Conservation (phyloP, 2,888 invertebrate genomes). For the Euplagia quadripunctaria region DNA sequence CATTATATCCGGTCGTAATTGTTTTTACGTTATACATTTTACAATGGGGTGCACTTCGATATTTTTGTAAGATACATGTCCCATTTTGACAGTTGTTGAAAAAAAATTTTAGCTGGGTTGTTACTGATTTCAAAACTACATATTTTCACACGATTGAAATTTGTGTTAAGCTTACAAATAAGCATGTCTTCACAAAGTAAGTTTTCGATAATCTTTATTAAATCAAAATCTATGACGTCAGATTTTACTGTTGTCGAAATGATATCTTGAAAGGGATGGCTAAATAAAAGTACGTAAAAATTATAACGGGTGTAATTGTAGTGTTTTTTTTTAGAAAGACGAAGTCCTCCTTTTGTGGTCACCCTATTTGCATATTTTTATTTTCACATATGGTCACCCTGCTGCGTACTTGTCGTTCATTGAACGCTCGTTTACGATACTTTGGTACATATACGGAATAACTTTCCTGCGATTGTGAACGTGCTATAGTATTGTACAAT, state of each 20-base stretch:
- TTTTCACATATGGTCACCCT: slow-evolving; percentile 21
- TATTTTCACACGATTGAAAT: too few species aligned
- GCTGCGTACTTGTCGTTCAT: slow-evolving; percentile 21
- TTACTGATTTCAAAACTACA: too few species aligned
- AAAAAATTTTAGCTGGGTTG: too few species aligned
- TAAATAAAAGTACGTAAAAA: too few species aligned
- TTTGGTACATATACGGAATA: slow-evolving; percentile 26
- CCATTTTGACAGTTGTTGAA: not conserved
- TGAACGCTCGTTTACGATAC: slow-evolving; percentile 43
- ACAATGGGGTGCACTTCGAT: not conserved
- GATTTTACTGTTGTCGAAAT: too few species aligned
- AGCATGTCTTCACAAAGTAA: too few species aligned
- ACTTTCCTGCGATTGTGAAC: slow-evolving; percentile 41
- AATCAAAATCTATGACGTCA: not conserved
- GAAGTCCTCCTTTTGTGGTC: not conserved
- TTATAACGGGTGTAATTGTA: too few species aligned
- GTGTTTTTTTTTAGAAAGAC: too few species aligned
- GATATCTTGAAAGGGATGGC: too few species aligned
- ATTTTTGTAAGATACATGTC: not conserved
- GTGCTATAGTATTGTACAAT: slow-evolving; percentile 9
- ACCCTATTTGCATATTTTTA: slow-evolving; percentile 11
- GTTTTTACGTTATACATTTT: slow-evolving; percentile 6
- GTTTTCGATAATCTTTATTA: not conserved
- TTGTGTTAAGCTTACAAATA: too few species aligned
- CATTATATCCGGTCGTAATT: slow-evolving; percentile 47